Evolutionary conservation across 2,888 invertebrate genomes (phyloP), one percentile per base, ranked within the genome.

Genomic region (Heliconius cydno): DNA sequence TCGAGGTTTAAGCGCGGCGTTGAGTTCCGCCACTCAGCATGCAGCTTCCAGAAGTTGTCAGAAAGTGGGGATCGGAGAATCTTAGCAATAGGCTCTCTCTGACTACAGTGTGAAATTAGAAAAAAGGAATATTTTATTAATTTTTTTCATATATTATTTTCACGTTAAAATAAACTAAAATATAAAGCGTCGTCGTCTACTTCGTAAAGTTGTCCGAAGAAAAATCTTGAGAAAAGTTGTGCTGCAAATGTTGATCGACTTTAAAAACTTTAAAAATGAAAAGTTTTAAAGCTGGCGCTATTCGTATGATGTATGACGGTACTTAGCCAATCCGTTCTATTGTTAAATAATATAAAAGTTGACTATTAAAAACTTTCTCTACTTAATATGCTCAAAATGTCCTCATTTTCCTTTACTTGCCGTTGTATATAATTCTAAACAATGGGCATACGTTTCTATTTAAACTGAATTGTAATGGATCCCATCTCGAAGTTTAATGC

Each of bases 401-500:
- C n/a, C 34, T 73, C 57, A n/a, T 57, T 52, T 13, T 19, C 60
- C 60, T 25, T 38, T 22, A 46, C 38, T 38, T 30, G 9, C 22
- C 19, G 19, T 75, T 63, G 15, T 63, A 68, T 79, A 74, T 79
- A 28, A 68, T 66, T 34, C 30, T 74, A 75, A 74, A 67, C 38
- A 79, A 75, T 68, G 41, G 28, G 46, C 66, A 63, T 28, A 57
- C 67, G 57, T 65, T 72, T 66, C 67, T 38, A 74, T 78, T 74
- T 13, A 60, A 52, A 28, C 60, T 52, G 78, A 41, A 41, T 75
- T 60, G 68, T 75, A 79, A 70, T 67, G 68, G 68, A 41, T 41
- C 60, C 57, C 60, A 46, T 68, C 41, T 70, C 68, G 19, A 79
- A 63, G 63, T 74, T 75, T 79, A 79, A 68, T 79, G 74, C n/a